Conservation (phyloP, 2,113 vertebrate species). For the Hipposideros armiger region DNA sequence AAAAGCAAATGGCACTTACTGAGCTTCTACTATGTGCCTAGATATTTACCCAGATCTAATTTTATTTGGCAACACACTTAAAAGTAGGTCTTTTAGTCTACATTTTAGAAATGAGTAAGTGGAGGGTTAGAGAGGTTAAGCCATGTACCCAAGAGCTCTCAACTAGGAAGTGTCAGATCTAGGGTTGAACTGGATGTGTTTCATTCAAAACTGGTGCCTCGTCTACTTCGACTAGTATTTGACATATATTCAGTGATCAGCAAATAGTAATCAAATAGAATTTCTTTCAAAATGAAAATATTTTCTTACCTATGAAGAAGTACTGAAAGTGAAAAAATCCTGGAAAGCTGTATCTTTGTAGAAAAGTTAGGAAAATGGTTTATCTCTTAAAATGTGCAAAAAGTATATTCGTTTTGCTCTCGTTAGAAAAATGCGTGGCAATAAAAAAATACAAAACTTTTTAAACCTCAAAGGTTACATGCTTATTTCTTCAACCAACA, state of each 20-base stretch:
- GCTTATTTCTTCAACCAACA: neutral
- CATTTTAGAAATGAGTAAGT: neutral
- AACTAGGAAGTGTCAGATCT: neutral
- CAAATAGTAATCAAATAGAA: neutral
- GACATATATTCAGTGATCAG: neutral
- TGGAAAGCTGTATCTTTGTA: neutral
- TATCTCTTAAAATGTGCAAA: neutral
- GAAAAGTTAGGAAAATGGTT: neutral
- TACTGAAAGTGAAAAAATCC: neutral
- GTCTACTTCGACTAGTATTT: neutral
- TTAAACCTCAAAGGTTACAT: neutral
- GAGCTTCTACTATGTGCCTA: neutral
- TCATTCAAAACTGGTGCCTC: accelerated
- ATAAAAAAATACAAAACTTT: neutral
- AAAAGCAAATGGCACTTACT: neutral
- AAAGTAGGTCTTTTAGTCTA: neutral
- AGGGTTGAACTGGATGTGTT: neutral
- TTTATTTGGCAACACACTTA: neutral
- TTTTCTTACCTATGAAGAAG: neutral
- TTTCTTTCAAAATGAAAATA: neutral
- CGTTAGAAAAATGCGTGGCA: neutral
- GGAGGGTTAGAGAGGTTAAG: neutral
- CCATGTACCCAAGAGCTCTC: neutral
- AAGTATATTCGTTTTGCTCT: neutral
- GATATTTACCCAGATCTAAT: neutral